Base-by-base conservation (phyloP, 2,888 invertebrate species). In the Pherbina coryleti region DNA sequence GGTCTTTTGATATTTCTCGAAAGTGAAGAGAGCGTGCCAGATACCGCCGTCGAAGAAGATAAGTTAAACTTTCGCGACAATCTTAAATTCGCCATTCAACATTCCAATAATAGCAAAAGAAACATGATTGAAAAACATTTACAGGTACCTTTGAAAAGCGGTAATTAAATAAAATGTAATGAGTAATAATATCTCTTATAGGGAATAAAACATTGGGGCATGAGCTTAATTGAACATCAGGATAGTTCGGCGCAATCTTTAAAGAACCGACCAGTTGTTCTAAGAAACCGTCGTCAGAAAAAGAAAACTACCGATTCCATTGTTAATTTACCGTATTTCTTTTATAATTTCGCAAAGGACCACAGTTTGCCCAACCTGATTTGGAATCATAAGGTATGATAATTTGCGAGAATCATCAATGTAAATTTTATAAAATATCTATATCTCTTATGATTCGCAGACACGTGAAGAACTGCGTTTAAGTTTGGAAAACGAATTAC, bases 311-410 rank as follows among this genome's bases (percentile, higher is more conserved):
- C 84, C 0, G 90, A 90, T 25, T 81, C 83, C 17, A 82, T 89
- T 74, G 83, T 89, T 22, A 90, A 90, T 85, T 84, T 90, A 96
- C 93, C 94, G 72, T 91, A 97, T 82, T 98, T 99, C 91, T 99
- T 97, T 91, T 97, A 96, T 90, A 96, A 97, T 90, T 99, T 99
- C 90, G 93, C 93, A 86, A 93, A 93, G 86, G 98, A 99, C 91
- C 99, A 99, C 88, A 95, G 96, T 77, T 92, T 97, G 89, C 97
- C 99, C 0, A 98, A 99, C 91, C 92, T 99, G 57, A 98, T 99
- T 86, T 99, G 99, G 99, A 99, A 99, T 90, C 98, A 98, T 87
- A 98, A 98, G 90, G 96, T 96, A 84, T 88, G 87, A 22, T 5
- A 34, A 0, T 22, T 22, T 34, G 14, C 25, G 49, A 74, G 25